Conservation (phyloP, 2,113 vertebrate species). For the Phylloscopus trochiloides region DNA sequence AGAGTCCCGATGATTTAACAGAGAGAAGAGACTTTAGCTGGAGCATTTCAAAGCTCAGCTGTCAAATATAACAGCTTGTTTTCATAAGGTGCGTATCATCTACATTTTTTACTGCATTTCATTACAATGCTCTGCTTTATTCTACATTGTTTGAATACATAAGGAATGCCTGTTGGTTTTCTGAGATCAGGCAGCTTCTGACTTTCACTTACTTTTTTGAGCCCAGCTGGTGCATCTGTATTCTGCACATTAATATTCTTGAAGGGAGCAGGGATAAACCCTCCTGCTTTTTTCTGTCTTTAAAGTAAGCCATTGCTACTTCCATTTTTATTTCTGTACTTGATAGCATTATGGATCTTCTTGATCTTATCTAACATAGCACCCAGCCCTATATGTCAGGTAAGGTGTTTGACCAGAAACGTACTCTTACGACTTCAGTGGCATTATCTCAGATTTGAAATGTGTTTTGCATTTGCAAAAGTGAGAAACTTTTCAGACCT, state of each 20-base stretch:
- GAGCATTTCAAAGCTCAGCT: background rate
- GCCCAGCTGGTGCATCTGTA: background rate
- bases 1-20: background rate
- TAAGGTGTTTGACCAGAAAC: background rate
- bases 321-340: background rate
- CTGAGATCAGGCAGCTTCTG: slow-evolving; percentile 20
- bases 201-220: background rate
- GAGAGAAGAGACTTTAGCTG: background rate
- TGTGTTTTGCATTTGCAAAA: background rate
- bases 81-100: slow-evolving; percentile 6
- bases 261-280: background rate
- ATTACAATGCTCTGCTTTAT: slow-evolving; percentile 29
- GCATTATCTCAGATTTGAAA: background rate
- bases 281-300: slow-evolving; percentile 1
- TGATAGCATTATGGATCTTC: background rate
- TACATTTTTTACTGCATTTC: slow-evolving; percentile 20
- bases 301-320: background rate
- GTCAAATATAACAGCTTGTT: background rate
- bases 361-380: background rate
- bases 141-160: slow-evolving; percentile 19
- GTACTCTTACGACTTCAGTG: background rate
- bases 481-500: background rate
- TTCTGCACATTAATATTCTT: background rate
- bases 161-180: background rate
- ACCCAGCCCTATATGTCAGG: background rate